Conservation (phyloP, 2,888 invertebrate species). For the Sisyra nigra region DNA sequence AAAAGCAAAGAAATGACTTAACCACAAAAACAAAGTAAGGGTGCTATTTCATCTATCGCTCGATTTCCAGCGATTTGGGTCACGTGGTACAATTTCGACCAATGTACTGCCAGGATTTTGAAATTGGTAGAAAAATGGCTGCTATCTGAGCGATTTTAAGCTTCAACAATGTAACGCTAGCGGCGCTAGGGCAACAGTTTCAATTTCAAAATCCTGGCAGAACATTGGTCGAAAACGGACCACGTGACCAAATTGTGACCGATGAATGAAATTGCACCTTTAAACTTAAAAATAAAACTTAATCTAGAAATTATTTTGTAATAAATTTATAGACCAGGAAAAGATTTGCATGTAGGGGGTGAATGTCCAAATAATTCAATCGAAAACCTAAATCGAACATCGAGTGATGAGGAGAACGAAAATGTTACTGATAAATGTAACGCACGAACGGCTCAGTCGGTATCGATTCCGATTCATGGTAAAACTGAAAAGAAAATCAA, state of each 20-base stretch:
- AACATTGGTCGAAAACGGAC: too few species aligned
- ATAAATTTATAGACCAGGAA: not conserved
- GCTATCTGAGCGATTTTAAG: too few species aligned
- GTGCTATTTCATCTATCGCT: too few species aligned
- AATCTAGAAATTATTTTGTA: not conserved
- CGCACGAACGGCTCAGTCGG: conserved; percentile 1
- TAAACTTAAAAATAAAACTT: not conserved
- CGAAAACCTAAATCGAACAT: not conserved
- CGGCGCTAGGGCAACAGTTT: too few species aligned
- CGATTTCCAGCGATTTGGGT: too few species aligned
- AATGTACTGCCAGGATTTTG: too few species aligned
- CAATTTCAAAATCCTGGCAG: too few species aligned
- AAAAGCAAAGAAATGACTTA: conserved; percentile 40
- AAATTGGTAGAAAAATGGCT: too few species aligned
- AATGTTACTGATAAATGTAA: not conserved
- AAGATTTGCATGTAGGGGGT: not conserved
- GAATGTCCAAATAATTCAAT: not conserved
- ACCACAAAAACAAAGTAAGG: conserved; percentile 5
- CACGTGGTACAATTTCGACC: too few species aligned
- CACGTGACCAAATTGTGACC: not conserved
- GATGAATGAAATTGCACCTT: too few species aligned
- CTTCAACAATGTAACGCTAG: too few species aligned
- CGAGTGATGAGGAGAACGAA: not conserved
- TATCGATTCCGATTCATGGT: not conserved
- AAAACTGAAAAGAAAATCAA: conserved; percentile 2